A percentile compares a stretch with the other conserved stretches of the same genome.
Conservation (phyloP, 2,797 vertebrate species). For the Silurus lanzhouensis region DNA sequence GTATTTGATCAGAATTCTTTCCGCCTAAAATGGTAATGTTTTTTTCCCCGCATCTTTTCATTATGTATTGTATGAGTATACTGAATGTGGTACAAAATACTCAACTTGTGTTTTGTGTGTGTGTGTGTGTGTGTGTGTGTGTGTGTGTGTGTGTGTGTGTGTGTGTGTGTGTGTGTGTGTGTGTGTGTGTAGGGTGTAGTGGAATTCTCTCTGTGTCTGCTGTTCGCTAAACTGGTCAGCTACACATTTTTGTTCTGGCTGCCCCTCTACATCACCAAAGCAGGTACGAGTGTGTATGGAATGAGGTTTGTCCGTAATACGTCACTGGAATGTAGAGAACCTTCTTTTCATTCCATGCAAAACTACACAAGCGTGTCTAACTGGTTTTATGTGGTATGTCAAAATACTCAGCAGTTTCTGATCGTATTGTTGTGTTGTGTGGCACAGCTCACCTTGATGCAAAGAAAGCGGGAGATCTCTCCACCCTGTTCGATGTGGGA, state of each 20-base stretch:
- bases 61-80: not conserved
- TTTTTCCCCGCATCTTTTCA: not conserved
- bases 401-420: not conserved
- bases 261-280: constrained; percentile 88
- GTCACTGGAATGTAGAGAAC: not conserved
- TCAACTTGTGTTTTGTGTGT: not conserved
- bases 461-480: constrained; percentile 88
- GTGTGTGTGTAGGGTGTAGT: constrained; percentile 80
- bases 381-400: not conserved
- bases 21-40: not conserved
- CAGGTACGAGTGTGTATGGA: constrained; percentile 73
- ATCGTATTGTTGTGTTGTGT: constrained; percentile 40
- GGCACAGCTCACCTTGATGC: constrained; percentile 84
- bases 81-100: not conserved
- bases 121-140: constrained; percentile 67
- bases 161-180: constrained; percentile 25
- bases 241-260: constrained; percentile 96
- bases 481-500: constrained; percentile 92
- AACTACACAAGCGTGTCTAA: not conserved
- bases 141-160: constrained; percentile 63
- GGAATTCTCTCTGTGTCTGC: constrained; percentile 89
- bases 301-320: not conserved
- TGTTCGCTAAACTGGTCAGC: constrained; percentile 93
- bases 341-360: not conserved
- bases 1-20: not conserved